Conservation (phyloP, 2,888 invertebrate genomes). For the Xestia xanthographa region DNA sequence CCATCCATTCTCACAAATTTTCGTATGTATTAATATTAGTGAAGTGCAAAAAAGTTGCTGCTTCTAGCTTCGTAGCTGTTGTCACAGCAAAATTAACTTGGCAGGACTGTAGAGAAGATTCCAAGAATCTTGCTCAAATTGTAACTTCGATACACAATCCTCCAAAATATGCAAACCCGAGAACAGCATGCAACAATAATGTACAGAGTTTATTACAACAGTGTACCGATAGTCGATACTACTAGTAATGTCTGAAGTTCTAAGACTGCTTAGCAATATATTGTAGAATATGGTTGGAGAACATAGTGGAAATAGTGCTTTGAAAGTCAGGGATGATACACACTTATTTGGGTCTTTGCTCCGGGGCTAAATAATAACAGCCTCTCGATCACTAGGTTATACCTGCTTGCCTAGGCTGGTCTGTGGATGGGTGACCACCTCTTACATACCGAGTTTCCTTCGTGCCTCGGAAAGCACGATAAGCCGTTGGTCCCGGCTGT, state of each 20-base stretch:
- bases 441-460: too few relatives aligned
- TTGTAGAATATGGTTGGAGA: slow-evolving; percentile 13
- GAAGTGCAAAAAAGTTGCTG: too few relatives aligned
- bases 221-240: slow-evolving; percentile 30
- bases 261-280: slow-evolving; percentile 29
- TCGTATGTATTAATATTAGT: too few relatives aligned
- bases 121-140: background rate
- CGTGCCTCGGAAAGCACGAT: too few relatives aligned
- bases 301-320: slow-evolving; percentile 1
- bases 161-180: slow-evolving; percentile 17
- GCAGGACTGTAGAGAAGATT: background rate
- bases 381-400: too few relatives aligned
- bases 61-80: background rate
- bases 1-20: too few relatives aligned
- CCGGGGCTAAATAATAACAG: background rate
- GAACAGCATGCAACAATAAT: slow-evolving; percentile 22
- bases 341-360: background rate
- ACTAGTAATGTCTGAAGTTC: slow-evolving; percentile 28
- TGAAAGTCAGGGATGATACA: background rate
- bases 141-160: background rate
- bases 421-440: too few relatives aligned
- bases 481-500: too few relatives aligned
- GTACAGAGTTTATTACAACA: slow-evolving; percentile 30
- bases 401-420: too few relatives aligned
- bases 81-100: too few relatives aligned